These are phyloP conservation scores for Cyphomyrus plagiostoma DNA, from an alignment of 2,113 vertebrate species.

Conservation along the genomic window DNA sequence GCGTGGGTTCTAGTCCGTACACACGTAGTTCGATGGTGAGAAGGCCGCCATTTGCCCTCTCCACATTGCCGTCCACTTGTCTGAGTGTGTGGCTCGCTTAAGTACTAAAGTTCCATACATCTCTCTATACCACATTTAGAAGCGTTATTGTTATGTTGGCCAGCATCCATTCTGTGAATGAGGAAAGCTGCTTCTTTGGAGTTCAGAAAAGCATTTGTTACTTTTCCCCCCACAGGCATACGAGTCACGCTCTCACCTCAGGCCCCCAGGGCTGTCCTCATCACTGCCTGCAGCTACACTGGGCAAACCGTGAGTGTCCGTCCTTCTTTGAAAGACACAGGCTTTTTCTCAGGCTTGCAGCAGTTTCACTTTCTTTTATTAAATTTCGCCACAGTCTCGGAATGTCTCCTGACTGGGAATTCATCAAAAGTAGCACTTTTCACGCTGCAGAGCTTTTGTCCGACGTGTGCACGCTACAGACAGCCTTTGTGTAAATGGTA, in stretches of 20 bases:
- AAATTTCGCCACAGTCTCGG: slow-evolving; percentile 24
- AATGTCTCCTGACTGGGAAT: slow-evolving; percentile 40
- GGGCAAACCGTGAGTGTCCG: slow-evolving; percentile 77
- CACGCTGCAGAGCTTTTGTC: slow-evolving; percentile 36
- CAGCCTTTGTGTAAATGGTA: slow-evolving; percentile 19
- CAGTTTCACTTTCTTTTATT: slow-evolving; percentile 23
- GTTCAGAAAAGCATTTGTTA: not conserved
- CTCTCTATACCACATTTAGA: not conserved
- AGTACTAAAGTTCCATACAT: not conserved
- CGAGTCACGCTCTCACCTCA: slow-evolving; percentile 78
- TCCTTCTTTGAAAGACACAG: not conserved
- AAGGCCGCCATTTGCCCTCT: not conserved
- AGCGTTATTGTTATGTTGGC: not conserved
- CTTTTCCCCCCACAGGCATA: slow-evolving; percentile 57
- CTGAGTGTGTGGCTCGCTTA: not conserved
- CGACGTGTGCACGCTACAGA: slow-evolving; percentile 30
- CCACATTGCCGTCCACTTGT: too few relatives aligned
- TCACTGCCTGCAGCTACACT: slow-evolving; percentile 67
- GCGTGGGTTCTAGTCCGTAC: slow-evolving; percentile 66
- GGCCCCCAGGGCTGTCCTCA: slow-evolving; percentile 65
- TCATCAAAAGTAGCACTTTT: slow-evolving; percentile 43
- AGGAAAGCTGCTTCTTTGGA: not conserved
- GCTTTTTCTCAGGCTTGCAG: not conserved
- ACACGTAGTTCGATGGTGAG: slow-evolving; percentile 76
- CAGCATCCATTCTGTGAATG: not conserved